Evolutionary conservation across 2,113 vertebrate genomes (phyloP), one percentile per base, ranked within the genome.

Genomic region (Perca schrenkii): DNA sequence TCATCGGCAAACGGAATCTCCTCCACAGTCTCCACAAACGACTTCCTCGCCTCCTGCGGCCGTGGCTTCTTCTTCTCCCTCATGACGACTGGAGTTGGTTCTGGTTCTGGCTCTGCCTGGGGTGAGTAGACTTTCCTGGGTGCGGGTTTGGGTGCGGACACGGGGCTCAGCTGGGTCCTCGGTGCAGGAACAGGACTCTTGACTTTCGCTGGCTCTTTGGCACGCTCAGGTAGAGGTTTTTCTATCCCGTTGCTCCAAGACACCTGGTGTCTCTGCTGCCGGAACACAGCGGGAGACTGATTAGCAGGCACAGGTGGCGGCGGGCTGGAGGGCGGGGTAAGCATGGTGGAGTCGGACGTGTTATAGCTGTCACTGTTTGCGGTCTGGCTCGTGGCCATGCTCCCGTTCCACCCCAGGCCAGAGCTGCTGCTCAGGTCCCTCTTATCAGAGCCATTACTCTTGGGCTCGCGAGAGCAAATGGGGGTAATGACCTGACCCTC

Each of bases 1-100:
- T 99, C 98, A 0, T 99, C 98, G 0, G 98, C 98, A 67, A 99
- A 99, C 0, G 98, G 98, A 82, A 99, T 99, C 90, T 99, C 98
- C 7, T 97, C 98, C 66, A 99, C 97, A 0, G 97, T 98, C 94
- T 99, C 98, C 1, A 97, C 97, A 6, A 99, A 99, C 0, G 98
- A 99, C 82, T 99, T 99, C 10, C 97, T 93, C 0, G 86, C 88
- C 0, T 96, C 94, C 0, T 95, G 94, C 0, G 90, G 92, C 4
- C 86, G 91, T 1, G 94, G 86, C 50, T 94, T 82, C 46, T 94
- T 81, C 0, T 95, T 69, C 65, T 97, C 96, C 40, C 93, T 94
- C 95, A 95, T 94, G 36, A 96, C 88, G 50, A 89, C 84, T 0
- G 76, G 75, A 72, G 62, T 53, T 2, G 34, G 11, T 56, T 79